Percentiles rank a stretch among this genome's conserved stretches.
Conservation (phyloP, 2,797 vertebrate species). For the Pelodytes ibericus region DNA sequence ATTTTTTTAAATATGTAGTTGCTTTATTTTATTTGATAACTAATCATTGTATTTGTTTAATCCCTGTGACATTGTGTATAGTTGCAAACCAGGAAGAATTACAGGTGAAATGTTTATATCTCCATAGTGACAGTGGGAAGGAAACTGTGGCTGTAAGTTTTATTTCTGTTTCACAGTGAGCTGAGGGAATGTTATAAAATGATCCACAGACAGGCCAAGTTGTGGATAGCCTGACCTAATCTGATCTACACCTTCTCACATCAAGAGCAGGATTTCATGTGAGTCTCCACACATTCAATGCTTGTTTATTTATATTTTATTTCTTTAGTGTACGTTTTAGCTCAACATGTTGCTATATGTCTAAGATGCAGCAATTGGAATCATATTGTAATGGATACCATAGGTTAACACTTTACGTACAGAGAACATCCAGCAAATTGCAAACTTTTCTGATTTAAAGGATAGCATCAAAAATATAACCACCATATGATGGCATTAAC, state of each 20-base stretch:
- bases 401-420: no score
- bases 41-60: no score
- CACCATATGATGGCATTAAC: no score
- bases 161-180: neutral
- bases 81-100: conserved; percentile 12
- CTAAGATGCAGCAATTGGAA: no score
- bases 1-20: no score
- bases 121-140: conserved; percentile 40
- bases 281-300: neutral
- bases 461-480: no score
- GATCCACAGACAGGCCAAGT: conserved; percentile 1
- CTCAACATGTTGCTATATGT: no score
- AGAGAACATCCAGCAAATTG: no score
- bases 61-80: conserved; percentile 22
- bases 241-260: neutral
- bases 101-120: conserved; percentile 25
- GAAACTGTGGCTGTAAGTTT: neutral
- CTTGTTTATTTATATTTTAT: neutral
- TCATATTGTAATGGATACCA: no score
- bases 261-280: neutral
- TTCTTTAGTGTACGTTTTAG: no score
- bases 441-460: no score
- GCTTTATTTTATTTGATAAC: no score
- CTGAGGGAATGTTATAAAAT: neutral
- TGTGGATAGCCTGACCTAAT: neutral